These are phyloP conservation scores for Phytoseiulus persimilis DNA, from an alignment of 2,888 invertebrate species.

Conservation along the genomic window DNA sequence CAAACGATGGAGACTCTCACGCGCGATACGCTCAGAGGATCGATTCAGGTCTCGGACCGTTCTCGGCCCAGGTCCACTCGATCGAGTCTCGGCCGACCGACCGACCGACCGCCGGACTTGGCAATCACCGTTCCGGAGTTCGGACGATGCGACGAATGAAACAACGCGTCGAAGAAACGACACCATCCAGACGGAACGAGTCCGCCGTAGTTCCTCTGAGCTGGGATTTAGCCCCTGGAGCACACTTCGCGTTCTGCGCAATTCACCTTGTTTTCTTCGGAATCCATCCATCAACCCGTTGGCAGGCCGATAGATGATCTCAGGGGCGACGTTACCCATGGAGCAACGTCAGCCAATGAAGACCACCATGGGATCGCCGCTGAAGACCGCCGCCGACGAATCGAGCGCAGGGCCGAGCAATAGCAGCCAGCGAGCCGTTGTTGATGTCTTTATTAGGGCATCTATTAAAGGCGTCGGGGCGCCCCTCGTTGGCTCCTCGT, in stretches of 20 bases:
- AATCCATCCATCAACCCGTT: background rate
- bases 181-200: no score
- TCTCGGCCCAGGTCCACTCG: no score
- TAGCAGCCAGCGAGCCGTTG: background rate
- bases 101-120: no score
- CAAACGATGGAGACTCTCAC: background rate
- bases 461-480: constrained; percentile 24
- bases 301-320: background rate
- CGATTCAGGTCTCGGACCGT: background rate
- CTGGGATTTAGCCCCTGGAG: no score
- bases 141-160: no score
- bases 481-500: constrained; percentile 6
- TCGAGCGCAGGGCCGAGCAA: background rate
- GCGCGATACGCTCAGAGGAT: background rate
- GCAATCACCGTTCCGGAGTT: no score
- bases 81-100: no score
- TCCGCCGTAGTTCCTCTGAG: no score
- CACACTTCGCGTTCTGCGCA: background rate
- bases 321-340: background rate
- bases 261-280: background rate
- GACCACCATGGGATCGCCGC: background rate
- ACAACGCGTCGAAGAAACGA: no score
- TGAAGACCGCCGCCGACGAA: background rate
- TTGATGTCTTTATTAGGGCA: constrained; percentile 36
- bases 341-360: background rate